phyloP scores from a whole-genome alignment of 2,797 vertebrate genomes.

The Hemibagrus guttatus region DNA sequence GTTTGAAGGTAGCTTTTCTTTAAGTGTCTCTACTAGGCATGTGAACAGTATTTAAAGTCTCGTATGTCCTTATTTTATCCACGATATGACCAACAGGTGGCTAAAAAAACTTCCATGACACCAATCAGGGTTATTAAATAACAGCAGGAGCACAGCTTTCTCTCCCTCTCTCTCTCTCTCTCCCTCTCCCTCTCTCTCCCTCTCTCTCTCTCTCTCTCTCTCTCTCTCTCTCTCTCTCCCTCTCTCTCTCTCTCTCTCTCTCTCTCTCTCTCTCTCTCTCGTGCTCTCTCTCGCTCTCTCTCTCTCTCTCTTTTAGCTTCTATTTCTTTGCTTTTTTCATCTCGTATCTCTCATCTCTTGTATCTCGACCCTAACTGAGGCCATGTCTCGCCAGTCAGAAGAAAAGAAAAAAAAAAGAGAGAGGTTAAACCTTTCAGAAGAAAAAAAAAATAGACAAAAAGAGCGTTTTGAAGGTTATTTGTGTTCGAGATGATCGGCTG shows the following conservation, averaged over 20 bases:
- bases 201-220: conserved; percentile 1
- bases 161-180: conserved; percentile 32
- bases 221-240: no score
- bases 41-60: background rate
- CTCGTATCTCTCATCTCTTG: background rate
- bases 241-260: no score
- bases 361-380: background rate
- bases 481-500: background rate
- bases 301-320: background rate
- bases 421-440: background rate
- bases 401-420: background rate
- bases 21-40: background rate
- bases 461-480: background rate
- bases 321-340: background rate
- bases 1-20: no score
- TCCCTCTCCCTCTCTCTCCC: conserved; percentile 47
- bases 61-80: conserved; percentile 36
- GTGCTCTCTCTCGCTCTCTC: no score
- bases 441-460: background rate
- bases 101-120: conserved; percentile 32
- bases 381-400: background rate
- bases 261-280: no score
- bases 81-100: conserved; percentile 28
- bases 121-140: conserved; percentile 64
- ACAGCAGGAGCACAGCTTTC: conserved; percentile 48